Evolutionary conservation across 2,888 invertebrate species (phyloP).

Genomic region (Scrobipalpa atriplicella): DNA sequence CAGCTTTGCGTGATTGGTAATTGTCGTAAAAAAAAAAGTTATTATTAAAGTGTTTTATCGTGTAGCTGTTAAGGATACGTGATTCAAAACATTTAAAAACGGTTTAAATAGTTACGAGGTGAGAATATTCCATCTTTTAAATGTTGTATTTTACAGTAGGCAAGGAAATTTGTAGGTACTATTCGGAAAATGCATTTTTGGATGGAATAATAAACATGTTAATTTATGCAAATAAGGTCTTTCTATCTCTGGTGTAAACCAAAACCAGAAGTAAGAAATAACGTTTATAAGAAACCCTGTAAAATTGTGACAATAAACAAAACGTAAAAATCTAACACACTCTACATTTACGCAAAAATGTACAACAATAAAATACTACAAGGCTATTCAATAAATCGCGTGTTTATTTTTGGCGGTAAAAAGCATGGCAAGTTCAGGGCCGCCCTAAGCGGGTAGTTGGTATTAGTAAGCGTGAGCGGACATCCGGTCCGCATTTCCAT

Average conservation of each 20-base stretch:
- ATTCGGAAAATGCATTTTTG: too few relatives aligned
- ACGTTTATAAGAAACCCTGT: too few relatives aligned
- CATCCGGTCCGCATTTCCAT: slow-evolving; percentile 66
- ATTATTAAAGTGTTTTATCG: slow-evolving; percentile 25
- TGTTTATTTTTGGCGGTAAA: slow-evolving; percentile 38
- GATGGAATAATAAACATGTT: neutral
- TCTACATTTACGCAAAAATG: slow-evolving; percentile 7
- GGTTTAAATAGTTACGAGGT: neutral
- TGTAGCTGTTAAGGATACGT: slow-evolving; percentile 11
- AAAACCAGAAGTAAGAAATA: neutral
- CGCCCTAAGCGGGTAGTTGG: slow-evolving; percentile 45
- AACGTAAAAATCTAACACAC: neutral
- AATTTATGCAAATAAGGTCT: neutral
- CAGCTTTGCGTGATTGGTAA: slow-evolving; percentile 24
- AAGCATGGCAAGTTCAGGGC: slow-evolving; percentile 56
- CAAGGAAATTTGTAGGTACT: neutral
- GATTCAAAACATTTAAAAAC: slow-evolving; percentile 2
- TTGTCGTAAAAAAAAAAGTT: slow-evolving; percentile 17
- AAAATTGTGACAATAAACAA: too few relatives aligned
- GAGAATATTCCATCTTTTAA: neutral
- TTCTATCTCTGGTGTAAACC: too few relatives aligned
- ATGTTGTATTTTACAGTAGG: neutral
- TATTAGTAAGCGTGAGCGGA: slow-evolving; percentile 60
- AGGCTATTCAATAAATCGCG: slow-evolving; percentile 22
- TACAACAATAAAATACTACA: slow-evolving; percentile 11